Evolutionary conservation across 2,888 invertebrate species (phyloP), one percentile per base, ranked within the genome.

Genomic region (Scaptomyza polygonia): DNA sequence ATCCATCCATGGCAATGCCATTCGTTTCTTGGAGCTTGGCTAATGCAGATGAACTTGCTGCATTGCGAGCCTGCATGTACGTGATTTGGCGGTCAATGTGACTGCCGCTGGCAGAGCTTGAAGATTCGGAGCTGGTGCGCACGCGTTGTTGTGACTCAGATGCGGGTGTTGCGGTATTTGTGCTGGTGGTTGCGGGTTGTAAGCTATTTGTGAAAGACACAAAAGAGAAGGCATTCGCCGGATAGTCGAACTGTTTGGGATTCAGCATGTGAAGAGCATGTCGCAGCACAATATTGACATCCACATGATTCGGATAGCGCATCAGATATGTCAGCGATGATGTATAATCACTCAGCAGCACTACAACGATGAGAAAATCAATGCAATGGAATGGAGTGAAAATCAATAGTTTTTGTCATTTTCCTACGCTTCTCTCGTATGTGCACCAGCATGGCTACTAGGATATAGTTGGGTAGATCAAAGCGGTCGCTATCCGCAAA

Each of bases 361-460:
- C 94, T 95, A 52, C 44, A 80, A 75, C 25, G 6, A 18, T 12
- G 1, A 12, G 5, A 3, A 0, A 18, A 32, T 8, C 1, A 5
- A 9, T 14, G 0, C 11, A 11, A 36, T 2, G 43, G 18, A 5
- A 18, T 12, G 36, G 5, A 6, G 16, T 3, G 1, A 4, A 5
- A 3, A 14, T 7, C 5, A 5, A 8, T 30, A 5, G 2, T n/a
- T n/a, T 18, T 34, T 1, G 1, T 18, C 16, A 40, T 7, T 47
- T 47, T 80, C 95, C 94, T 89, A 96, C 96, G 90, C 65, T 94
- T 93, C 74, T 93, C 93, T 67, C 96, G 92, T 73, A 96, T 94
- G 39, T 95, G 94, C 48, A 96, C 92, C 48, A 97, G 91, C 95
- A 97, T 95, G 14, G 96, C 95, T 8, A 96, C 94, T 75, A 96